These are phyloP conservation scores for Lepidostoma basale DNA, from an alignment of 1,140 invertebrate genomes.

Conservation along the genomic window DNA sequence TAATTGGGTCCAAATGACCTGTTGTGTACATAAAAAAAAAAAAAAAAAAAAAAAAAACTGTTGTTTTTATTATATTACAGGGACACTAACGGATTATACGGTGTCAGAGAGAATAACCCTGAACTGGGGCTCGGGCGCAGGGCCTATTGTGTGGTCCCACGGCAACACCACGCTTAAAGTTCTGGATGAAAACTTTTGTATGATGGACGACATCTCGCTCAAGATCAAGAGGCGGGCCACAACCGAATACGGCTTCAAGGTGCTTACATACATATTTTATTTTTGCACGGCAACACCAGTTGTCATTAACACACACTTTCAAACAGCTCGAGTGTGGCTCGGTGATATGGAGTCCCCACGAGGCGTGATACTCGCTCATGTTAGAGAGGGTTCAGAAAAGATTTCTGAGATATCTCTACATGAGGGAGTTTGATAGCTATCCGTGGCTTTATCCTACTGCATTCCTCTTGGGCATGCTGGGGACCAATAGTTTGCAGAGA, in stretches of 20 bases:
- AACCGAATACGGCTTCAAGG: slow-evolving; percentile 79
- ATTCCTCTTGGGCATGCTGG: too few relatives aligned
- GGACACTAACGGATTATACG: slow-evolving; percentile 70
- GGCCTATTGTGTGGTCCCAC: slow-evolving; percentile 76
- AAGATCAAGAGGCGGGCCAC: slow-evolving; percentile 74
- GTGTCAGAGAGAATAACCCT: slow-evolving; percentile 83
- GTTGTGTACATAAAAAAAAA: too few relatives aligned
- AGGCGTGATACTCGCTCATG: too few relatives aligned
- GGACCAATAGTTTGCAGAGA: too few relatives aligned
- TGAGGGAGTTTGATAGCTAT: too few relatives aligned
- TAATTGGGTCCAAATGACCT: too few relatives aligned
- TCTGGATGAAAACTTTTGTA: slow-evolving; percentile 63
- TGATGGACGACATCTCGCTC: slow-evolving; percentile 73
- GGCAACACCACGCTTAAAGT: slow-evolving; percentile 72
- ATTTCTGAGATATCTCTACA: too few relatives aligned
- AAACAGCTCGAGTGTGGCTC: too few relatives aligned
- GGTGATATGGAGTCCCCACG: too few relatives aligned
- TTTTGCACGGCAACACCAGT: slow-evolving; percentile 48
- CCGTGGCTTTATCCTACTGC: too few relatives aligned
- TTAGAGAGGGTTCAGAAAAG: too few relatives aligned
- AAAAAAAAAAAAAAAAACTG: too few relatives aligned
- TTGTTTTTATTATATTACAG: slow-evolving; percentile 57
- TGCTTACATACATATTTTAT: slow-evolving; percentile 48
- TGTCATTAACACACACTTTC: slow-evolving; percentile 47
- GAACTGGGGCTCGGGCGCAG: slow-evolving; percentile 73